phyloP scores from a whole-genome alignment of 2,113 vertebrate species.

The Neodon shergylaensis region DNA sequence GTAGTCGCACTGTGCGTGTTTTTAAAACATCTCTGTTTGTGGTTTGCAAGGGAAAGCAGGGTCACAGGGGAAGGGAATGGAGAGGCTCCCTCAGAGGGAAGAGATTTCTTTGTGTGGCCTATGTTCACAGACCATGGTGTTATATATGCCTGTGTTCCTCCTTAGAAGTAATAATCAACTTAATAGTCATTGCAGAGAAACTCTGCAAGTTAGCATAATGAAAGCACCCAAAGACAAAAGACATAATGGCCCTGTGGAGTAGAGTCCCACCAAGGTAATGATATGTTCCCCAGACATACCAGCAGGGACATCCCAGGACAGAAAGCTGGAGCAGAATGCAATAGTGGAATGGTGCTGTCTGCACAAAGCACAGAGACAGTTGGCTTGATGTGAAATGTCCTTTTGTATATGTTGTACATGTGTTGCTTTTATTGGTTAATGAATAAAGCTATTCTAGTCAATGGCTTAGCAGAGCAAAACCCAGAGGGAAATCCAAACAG shows the following conservation, averaged over 20 bases:
- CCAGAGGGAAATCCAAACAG: too few species aligned
- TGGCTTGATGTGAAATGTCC: too few species aligned
- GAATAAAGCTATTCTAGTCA: too few species aligned
- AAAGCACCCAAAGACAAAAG: neutral
- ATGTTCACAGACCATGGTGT: too few species aligned
- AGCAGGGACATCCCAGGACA: fast-evolving
- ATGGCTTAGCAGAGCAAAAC: too few species aligned
- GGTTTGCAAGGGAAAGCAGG: neutral
- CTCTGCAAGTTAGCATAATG: too few species aligned
- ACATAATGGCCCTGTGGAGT: fast-evolving
- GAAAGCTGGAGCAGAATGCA: fast-evolving
- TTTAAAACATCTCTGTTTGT: too few species aligned
- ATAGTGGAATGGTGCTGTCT: fast-evolving
- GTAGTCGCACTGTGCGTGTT: too few species aligned
- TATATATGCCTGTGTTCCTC: fast-evolving
- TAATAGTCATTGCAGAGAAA: neutral
- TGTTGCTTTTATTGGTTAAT: too few species aligned
- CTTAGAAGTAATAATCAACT: neutral
- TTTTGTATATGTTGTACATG: too few species aligned
- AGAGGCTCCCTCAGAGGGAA: neutral
- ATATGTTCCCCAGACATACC: fast-evolving
- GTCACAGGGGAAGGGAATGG: fast-evolving
- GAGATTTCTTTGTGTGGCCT: fast-evolving
- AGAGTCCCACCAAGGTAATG: fast-evolving
- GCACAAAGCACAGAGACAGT: fast-evolving